Evolutionary conservation across 2,888 invertebrate species (phyloP).

Genomic region (Plebejus melissa): DNA sequence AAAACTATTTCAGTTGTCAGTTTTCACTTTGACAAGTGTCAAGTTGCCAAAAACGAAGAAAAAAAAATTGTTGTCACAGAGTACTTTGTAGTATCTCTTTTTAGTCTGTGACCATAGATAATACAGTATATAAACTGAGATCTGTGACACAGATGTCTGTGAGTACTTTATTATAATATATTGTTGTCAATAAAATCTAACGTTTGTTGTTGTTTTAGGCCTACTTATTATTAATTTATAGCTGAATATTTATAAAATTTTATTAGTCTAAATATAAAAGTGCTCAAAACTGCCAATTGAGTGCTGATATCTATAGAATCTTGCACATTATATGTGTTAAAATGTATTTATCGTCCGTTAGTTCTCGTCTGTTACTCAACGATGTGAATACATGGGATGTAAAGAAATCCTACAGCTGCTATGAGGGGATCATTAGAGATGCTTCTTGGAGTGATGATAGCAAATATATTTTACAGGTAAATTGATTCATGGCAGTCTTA

Average conservation of each 20-base stretch:
- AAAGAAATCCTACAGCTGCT: constrained; percentile 71
- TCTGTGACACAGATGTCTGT: too few species aligned
- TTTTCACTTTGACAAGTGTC: too few species aligned
- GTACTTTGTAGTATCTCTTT: too few species aligned
- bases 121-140: too few species aligned
- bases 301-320: neutral
- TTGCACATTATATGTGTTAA: constrained; percentile 1
- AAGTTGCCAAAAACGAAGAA: too few species aligned
- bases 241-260: neutral
- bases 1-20: too few species aligned
- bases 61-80: too few species aligned
- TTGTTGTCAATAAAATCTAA: too few species aligned
- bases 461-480: constrained; percentile 72
- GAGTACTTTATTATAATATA: too few species aligned
- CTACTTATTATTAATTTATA: too few species aligned
- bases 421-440: constrained; percentile 64
- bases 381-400: constrained; percentile 76
- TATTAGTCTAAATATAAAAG: neutral
- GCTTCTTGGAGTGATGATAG: constrained; percentile 75
- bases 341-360: constrained; percentile 79
- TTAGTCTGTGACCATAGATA: too few species aligned
- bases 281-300: neutral
- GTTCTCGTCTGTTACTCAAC: constrained; percentile 76
- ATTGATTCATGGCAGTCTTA: neutral
- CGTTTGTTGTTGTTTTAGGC: too few species aligned